phyloP scores from a whole-genome alignment of 2,113 vertebrate species.

The Anolis sagrei region DNA sequence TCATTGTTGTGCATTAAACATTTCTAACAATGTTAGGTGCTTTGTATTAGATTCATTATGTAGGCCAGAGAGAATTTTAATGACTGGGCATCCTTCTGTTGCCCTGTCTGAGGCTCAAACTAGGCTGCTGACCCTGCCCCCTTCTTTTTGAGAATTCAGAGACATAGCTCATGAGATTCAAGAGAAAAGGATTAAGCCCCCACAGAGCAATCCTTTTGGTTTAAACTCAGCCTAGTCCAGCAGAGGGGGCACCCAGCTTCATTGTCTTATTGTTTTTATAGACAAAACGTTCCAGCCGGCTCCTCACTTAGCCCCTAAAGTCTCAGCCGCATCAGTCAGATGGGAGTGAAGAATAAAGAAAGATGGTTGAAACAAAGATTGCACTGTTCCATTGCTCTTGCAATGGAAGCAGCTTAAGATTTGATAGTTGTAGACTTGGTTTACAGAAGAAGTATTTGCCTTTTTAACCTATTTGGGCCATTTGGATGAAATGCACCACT shows the following conservation, averaged over 20 bases:
- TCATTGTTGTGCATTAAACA: slow-evolving; percentile 3
- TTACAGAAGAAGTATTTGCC: slow-evolving; percentile 21
- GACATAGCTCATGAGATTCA: slow-evolving; percentile 11
- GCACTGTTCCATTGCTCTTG: slow-evolving; percentile 29
- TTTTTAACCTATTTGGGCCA: not conserved
- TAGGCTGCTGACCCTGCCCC: slow-evolving; percentile 7
- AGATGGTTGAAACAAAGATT: slow-evolving; percentile 25
- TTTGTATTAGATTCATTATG: slow-evolving; percentile 4
- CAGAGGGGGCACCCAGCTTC: slow-evolving; percentile 17
- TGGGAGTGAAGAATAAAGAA: slow-evolving; percentile 24
- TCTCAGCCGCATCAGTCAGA: slow-evolving; percentile 23
- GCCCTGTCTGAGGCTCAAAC: slow-evolving; percentile 7
- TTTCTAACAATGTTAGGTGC: slow-evolving; percentile 4
- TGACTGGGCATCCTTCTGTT: slow-evolving; percentile 20
- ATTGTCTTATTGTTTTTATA: slow-evolving; percentile 31
- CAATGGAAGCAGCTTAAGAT: slow-evolving; percentile 4
- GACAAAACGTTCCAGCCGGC: slow-evolving; percentile 9
- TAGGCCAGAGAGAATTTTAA: slow-evolving; percentile 2
- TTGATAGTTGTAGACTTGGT: slow-evolving; percentile 31
- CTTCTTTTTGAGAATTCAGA: slow-evolving; percentile 22
- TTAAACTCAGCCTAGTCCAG: slow-evolving; percentile 7
- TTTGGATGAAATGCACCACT: slow-evolving; percentile 48
- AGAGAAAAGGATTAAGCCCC: slow-evolving; percentile 24
- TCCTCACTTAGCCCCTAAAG: slow-evolving; percentile 25
- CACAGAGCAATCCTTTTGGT: slow-evolving; percentile 11